phyloP scores from a whole-genome alignment of 2,797 vertebrate genomes.

The Clangula hyemalis region DNA sequence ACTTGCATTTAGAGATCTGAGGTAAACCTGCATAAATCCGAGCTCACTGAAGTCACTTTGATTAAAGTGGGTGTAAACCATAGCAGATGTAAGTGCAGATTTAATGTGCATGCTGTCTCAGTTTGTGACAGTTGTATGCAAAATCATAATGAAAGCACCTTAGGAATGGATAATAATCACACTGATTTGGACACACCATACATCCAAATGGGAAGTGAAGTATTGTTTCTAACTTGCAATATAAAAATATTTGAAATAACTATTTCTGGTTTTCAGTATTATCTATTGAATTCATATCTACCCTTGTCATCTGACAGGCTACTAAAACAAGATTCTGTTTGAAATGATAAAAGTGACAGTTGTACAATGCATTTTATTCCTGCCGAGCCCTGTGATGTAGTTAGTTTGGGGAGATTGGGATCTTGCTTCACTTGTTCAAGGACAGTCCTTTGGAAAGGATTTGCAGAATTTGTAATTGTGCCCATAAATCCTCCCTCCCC shows the following conservation, averaged over 20 bases:
- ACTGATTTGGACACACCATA: neutral
- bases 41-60: neutral
- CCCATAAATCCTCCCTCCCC: neutral
- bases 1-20: neutral
- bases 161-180: neutral
- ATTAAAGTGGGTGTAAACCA: neutral
- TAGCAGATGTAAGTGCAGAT: neutral
- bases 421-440: conserved; percentile 27
- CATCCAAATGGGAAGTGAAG: conserved; percentile 10
- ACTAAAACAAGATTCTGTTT: conserved; percentile 61
- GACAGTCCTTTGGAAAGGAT: conserved; percentile 20
- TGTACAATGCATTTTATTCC: conserved; percentile 32
- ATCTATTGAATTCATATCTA: conserved; percentile 66
- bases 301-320: conserved; percentile 67
- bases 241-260: conserved; percentile 42
- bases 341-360: conserved; percentile 45
- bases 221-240: conserved; percentile 14
- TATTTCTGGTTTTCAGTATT: conserved; percentile 44
- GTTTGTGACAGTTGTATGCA: neutral
- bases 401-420: conserved; percentile 5
- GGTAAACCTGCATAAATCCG: neutral
- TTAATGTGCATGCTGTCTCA: neutral
- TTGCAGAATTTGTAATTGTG: neutral
- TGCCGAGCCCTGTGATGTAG: neutral
- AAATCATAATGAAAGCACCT: conserved; percentile 32